Base-by-base conservation (phyloP, 2,797 vertebrate species). In the Xiphorhynchus erythropygius region DNA sequence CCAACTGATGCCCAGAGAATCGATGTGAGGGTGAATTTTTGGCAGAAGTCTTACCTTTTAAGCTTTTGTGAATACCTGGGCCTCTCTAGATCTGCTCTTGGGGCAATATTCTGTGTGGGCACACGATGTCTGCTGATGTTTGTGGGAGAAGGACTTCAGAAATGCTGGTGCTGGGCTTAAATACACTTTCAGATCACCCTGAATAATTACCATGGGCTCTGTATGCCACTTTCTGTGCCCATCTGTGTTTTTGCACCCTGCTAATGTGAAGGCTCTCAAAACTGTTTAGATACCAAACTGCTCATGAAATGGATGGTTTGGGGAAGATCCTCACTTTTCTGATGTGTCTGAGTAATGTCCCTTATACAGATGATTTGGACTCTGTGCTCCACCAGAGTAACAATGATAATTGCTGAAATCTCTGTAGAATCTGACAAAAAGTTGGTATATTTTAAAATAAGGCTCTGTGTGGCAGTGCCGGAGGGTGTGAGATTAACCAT, bases 51-150 rank as follows among this genome's bases (percentile, higher is more conserved):
- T 56, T 3, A 1, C 7, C 3, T 55, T 52, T 73, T 35, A 16
- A 41, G 60, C 27, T n/a, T 53, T 49, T 37, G 41, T 60, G 6
- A 30, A 6, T 44, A 3, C 18, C 12, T 44, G 59, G 32, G 28
- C 24, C 27, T 18, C 33, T 46, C n/a, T 19, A 37, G 19, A 18
- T 37, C 33, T 1, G 18, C 4, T 0, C 1, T 12, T 33, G 37
- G 32, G 37, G 8, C 13, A 5, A 16, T 0, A 4, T 33, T 9
- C 15, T 33, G 7, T 7, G 6, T 0, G 4, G 12, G 33, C 8
- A 25, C 3, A 1, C 42, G 4, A 8, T 6, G n/a, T 23, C 42
- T 55, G 55, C 18, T 52, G 44, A 28, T 28, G n/a, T 46, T 46
- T 24, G 4, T 41, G 27, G 39, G 19, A 28, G 25, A 10, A 39